Percentiles rank a stretch among this genome's conserved stretches.
phyloP scores from a whole-genome alignment of 2,113 vertebrate genomes.

The Pygoscelis adeliae region DNA sequence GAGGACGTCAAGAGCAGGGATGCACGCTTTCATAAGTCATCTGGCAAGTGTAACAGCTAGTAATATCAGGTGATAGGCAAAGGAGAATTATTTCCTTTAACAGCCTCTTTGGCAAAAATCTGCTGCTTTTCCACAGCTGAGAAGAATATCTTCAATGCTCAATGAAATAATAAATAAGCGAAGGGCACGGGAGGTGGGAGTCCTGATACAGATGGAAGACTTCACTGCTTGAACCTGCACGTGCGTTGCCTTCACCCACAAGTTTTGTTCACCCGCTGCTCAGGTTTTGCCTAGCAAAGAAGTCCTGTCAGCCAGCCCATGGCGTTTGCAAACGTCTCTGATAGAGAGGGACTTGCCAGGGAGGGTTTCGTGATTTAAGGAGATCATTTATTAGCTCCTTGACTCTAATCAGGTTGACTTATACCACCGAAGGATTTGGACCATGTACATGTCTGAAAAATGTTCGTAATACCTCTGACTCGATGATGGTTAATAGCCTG shows the following conservation, averaged over 20 bases:
- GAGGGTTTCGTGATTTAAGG: background rate
- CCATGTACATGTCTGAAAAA: background rate
- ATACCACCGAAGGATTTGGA: background rate
- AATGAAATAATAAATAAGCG: fast-evolving
- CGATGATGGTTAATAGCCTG: background rate
- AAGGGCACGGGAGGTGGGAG: background rate
- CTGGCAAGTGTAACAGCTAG: background rate
- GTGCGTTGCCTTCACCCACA: background rate
- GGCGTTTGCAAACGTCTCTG: background rate
- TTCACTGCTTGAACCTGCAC: fast-evolving
- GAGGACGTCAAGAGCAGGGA: background rate
- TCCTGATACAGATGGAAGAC: background rate
- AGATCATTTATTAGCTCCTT: background rate
- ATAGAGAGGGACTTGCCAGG: background rate
- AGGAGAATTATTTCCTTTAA: background rate
- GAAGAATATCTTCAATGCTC: background rate
- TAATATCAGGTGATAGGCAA: background rate
- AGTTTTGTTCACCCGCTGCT: background rate
- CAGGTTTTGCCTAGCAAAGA: background rate
- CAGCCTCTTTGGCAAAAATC: background rate
- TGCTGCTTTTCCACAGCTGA: background rate
- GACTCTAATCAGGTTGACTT: background rate
- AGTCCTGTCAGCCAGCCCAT: background rate
- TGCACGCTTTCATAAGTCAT: background rate
- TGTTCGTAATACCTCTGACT: background rate